Percentiles rank a stretch among this genome's conserved stretches.
Conservation (phyloP, 2,797 vertebrate species). For the Gorsachius magnificus region DNA sequence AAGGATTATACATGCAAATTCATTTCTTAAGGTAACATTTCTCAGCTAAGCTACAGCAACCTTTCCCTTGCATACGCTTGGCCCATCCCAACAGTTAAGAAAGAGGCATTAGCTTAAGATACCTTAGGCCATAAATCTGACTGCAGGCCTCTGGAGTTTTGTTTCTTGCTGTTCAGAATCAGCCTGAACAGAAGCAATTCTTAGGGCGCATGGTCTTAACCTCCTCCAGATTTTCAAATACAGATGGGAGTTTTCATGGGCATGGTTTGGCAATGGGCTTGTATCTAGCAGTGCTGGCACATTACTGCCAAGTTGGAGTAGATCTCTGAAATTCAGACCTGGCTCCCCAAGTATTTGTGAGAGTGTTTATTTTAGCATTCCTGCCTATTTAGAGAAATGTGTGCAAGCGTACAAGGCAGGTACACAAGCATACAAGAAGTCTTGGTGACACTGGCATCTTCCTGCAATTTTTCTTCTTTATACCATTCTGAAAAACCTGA, state of each 20-base stretch:
- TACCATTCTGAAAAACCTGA: background rate
- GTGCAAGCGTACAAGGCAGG: background rate
- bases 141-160: background rate
- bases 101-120: background rate
- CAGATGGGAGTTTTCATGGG: background rate
- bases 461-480: background rate
- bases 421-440: background rate
- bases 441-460: background rate
- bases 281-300: background rate
- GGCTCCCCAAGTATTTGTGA: background rate
- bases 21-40: background rate
- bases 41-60: background rate
- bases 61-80: fast-evolving
- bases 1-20: background rate
- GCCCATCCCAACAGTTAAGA: background rate
- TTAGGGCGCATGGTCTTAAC: fast-evolving
- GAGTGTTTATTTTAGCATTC: background rate
- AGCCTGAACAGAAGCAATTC: background rate
- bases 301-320: background rate
- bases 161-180: background rate
- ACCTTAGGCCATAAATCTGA: background rate
- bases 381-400: background rate
- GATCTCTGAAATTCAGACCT: background rate
- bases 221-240: background rate
- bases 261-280: background rate